Evolutionary conservation across 2,888 invertebrate species (phyloP).

Genomic region (Troglohyphantes excavatus): DNA sequence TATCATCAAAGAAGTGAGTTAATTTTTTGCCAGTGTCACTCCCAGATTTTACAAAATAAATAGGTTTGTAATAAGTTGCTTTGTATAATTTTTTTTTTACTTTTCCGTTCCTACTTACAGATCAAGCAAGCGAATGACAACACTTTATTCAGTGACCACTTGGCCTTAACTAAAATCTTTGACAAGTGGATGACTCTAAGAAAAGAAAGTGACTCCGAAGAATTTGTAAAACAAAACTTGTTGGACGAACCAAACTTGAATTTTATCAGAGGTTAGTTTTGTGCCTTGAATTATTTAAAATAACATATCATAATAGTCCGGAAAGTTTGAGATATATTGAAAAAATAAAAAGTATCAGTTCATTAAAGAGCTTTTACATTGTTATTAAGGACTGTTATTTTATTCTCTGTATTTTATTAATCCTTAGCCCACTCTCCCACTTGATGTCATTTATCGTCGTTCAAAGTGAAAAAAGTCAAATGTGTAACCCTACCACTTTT

Average conservation of each 20-base stretch:
- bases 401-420: no score
- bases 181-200: constrained; percentile 39
- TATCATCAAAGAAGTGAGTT: constrained; percentile 56
- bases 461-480: no score
- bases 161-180: constrained; percentile 60
- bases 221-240: constrained; percentile 40
- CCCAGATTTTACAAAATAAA: neutral
- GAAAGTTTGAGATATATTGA: no score
- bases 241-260: constrained; percentile 53
- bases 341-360: no score
- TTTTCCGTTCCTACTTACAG: constrained; percentile 35
- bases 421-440: no score
- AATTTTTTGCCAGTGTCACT: no score
- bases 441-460: no score
- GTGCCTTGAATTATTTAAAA: no score
- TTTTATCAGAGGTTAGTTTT: constrained; percentile 53
- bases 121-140: constrained; percentile 66
- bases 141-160: constrained; percentile 65
- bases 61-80: neutral
- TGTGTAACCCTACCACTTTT: no score
- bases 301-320: no score
- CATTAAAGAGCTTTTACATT: no score
- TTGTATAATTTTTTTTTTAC: neutral
- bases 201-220: neutral
- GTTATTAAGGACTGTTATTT: no score